Base-by-base conservation (phyloP, 1,140 invertebrate species). In the Sitophilus oryzae region DNA sequence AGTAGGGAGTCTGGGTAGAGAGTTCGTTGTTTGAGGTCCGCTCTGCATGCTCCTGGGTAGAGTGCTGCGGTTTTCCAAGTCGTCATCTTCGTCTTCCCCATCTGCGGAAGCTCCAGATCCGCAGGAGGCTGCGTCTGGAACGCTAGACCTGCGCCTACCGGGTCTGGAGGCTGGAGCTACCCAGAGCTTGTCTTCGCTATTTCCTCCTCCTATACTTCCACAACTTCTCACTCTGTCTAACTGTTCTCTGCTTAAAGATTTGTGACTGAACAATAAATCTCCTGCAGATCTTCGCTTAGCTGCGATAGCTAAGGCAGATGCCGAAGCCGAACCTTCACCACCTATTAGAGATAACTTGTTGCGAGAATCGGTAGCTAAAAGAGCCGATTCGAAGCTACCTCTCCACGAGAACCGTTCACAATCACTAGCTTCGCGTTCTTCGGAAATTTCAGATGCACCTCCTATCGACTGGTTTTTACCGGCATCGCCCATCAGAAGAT, bases 321-420 rank as follows among this genome's bases (percentile, higher is more conserved):
- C 79, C 62, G 79, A 82, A 22, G 77, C 76, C 58, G 79, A 81
- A 36, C 75, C 77, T 66, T 88, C 86, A 36, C 79, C 79, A 16
- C 85, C 83, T 19, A 82, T 72, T 37, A 87, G 74, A 41, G 85
- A 84, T 21, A 89, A 71, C 58, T 85, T 87, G 10, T 85, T 88
- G 48, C 88, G 77, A 1, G 87, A 89, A 66, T 91, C 89, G 25
- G 83, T 83, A 10, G 87, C 87, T 69, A 91, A 81, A 25, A 92
- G 71, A 8, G 89, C 88, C 2, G 88, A 91, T 66, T 93, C 90
- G 72, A 93, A 92, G 71, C 89, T 91, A 46, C 89, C 89, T 53
- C 89, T 78, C 89, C 90, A 92, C 50, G 88, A 90, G 72, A 91
- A 91, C 41, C 89, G 74, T 68, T 93, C 89, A 76, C 88, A 87